Base-by-base conservation (phyloP, 1,140 invertebrate species). In the Eulimnadia texana region DNA sequence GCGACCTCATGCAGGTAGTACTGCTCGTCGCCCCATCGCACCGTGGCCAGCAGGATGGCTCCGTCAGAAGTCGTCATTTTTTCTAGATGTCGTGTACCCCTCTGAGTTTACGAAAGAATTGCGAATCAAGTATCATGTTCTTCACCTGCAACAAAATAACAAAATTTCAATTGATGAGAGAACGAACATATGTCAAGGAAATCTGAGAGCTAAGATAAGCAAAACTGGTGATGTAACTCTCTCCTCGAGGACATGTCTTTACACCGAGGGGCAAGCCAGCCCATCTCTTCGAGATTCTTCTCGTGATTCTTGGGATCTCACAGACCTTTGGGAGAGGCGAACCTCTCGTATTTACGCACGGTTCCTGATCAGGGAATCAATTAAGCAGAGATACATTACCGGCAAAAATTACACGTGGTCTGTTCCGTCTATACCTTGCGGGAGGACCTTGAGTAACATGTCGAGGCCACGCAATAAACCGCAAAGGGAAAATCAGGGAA, bases 1-100 rank as follows among this genome's bases (percentile, higher is more conserved):
- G 87, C 81, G 70, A 88, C 87, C 68, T 92, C 88, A 64, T 84
- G 80, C 20, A 92, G 77, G 67, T 86, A 84, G 63, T 16, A 9
- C 33, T 42, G 33, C 88, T 85, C 33, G 67, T 90, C 87, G 56
- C 82, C 80, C 86, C 91, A 95, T 67, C 86, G 80, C 47, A 72
- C 71, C 3, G 67, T 65, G 19, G 68, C 65, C 13, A 74, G 66
- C 56, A 72, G 63, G 24, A 66, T 65, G 19, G 64, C 65, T 42
- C 67, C 67, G 58, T 71, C 70, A 25, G 65, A 61, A 29, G 29
- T 29, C 0, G 60, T 51, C 60, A 61, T 61, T 3, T n/a, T 55
- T 22, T 33, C 19, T 23, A 13, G 42, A 11, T n/a, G 13, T n/a
- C 28, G 3, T 54, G 24, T n/a, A 3, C n/a, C n/a, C n/a, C n/a